phyloP scores from a whole-genome alignment of 2,113 vertebrate species.

The Lepus timidus region DNA sequence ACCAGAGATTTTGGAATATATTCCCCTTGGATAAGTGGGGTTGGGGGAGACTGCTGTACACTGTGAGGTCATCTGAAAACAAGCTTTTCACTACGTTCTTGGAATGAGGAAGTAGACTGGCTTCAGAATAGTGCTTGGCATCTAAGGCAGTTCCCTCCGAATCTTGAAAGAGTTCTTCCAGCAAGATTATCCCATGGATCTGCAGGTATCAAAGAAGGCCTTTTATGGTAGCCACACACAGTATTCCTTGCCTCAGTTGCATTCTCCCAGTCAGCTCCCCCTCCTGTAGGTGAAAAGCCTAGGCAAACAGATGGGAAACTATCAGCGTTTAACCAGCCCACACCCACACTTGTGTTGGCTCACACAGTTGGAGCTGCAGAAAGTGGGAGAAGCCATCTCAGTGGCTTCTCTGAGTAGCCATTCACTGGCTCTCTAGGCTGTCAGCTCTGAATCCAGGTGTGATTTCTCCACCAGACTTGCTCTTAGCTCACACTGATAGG shows the following conservation, averaged over 20 bases:
- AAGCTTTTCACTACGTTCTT: neutral
- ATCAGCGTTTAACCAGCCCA: neutral
- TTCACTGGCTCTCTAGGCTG: neutral
- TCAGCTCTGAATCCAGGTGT: conserved; percentile 13
- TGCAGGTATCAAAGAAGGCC: neutral
- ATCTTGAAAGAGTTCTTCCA: conserved; percentile 40
- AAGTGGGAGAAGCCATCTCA: neutral
- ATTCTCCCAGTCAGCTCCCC: neutral
- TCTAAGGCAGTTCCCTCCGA: neutral
- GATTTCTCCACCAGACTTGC: neutral
- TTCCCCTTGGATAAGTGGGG: neutral
- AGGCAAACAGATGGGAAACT: neutral
- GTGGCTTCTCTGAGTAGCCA: neutral
- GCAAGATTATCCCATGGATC: neutral
- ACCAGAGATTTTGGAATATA: neutral
- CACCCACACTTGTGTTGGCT: neutral
- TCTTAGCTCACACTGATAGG: neutral
- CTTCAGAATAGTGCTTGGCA: conserved; percentile 31
- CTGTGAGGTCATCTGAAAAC: neutral
- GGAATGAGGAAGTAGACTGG: neutral
- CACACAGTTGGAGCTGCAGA: neutral
- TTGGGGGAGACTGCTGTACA: neutral
- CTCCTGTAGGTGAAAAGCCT: conserved; percentile 25
- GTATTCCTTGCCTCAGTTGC: neutral
- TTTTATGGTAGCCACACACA: neutral